Conservation (phyloP, 2,797 vertebrate genomes). For the Coluber constrictor region DNA sequence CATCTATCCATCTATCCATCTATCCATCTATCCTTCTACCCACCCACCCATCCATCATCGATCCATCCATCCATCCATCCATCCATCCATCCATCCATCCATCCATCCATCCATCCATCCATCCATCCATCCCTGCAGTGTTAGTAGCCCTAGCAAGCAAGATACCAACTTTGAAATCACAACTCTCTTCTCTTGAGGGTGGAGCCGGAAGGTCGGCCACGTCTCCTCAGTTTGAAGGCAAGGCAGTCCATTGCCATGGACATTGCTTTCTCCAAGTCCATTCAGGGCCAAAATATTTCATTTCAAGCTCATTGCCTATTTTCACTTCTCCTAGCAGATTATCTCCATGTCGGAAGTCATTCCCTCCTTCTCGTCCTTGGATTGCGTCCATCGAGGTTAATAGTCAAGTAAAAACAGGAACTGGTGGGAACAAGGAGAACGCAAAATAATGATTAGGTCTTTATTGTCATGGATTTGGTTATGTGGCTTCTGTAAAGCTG, state of each 20-base stretch:
- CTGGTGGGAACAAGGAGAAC: background rate
- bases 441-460: background rate
- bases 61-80: too few relatives aligned
- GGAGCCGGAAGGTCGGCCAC: background rate
- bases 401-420: background rate
- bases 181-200: background rate
- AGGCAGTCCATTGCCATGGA: background rate
- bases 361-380: background rate
- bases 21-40: too few relatives aligned
- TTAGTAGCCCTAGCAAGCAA: background rate
- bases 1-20: too few relatives aligned
- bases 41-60: too few relatives aligned
- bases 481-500: background rate
- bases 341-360: background rate
- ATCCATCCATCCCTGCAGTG: background rate
- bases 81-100: too few relatives aligned
- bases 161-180: background rate
- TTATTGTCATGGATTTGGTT: background rate
- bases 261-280: background rate
- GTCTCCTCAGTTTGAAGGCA: background rate
- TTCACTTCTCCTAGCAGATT: background rate
- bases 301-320: background rate
- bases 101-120: accelerated
- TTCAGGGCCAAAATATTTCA: background rate
- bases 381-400: background rate